Evolutionary conservation across 2,888 invertebrate genomes (phyloP), one percentile per base, ranked within the genome.

Genomic region (Rhingia rostrata): DNA sequence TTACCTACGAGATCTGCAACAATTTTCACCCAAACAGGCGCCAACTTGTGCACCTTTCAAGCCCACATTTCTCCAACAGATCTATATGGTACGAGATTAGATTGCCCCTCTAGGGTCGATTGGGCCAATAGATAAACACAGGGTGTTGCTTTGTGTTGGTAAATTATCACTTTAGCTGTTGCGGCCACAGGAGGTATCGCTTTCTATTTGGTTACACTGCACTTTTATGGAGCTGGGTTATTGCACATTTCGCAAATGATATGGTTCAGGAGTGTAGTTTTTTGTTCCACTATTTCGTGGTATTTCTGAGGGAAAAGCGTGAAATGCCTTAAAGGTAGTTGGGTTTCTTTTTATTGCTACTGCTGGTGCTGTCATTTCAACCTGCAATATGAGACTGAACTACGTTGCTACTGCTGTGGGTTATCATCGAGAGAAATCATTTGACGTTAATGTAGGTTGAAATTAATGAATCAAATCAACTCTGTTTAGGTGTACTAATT

Each of bases 401-500:
- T 12, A 9, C 12, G 43, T 4, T 33, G 35, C 4, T 33, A 6
- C 51, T 51, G 43, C 51, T 61, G 47, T 7, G 22, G 49, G 61
- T 61, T 73, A 63, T 67, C 69, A 37, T 51, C 7, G 45, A 73
- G 79, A 69, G 84, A 80, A 84, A 84, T 75, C 74, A 70, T 60
- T 66, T 74, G 60, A 66, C 61, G 70, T 53, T 70, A 63, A 81
- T 75, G 69, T 75, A 60, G 81, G 75, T 70, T 75, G 77, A 64
- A 84, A 64, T 74, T 69, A 84, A 74, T 84, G 83, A 74, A 78
- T 78, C 79, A 64, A 74, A 78, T 78, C 79, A 69, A 73, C 79
- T 79, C 79, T 37, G 79, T 79, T 84, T 54, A 79, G 83, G 69
- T 74, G 73, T 79, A 84, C 83, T 84, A 79, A 84, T 84, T 84